A percentile compares a stretch with the other conserved stretches of the same genome.
These are phyloP conservation scores for Perizoma flavofasciatum DNA, from an alignment of 2,888 invertebrate genomes.

Conservation along the genomic window DNA sequence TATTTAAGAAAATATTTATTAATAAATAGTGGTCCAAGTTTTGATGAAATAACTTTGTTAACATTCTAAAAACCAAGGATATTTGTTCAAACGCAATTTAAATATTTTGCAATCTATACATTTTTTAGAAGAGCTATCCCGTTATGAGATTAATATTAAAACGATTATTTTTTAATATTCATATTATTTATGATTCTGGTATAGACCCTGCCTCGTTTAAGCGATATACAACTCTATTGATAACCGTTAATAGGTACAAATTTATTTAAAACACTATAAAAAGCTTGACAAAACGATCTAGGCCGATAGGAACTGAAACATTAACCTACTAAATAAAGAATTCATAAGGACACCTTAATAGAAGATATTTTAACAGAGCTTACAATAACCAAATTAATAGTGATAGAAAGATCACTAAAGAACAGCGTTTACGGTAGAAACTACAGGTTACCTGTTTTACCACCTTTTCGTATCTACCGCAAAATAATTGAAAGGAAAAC, in stretches of 20 bases:
- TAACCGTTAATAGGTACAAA: conserved; percentile 35
- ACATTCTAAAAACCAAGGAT: conserved; percentile 20
- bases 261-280: conserved; percentile 60
- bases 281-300: conserved; percentile 75
- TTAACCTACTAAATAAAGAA: conserved; percentile 42
- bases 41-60: conserved; percentile 29
- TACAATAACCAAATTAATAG: conserved; percentile 19
- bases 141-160: conserved; percentile 51
- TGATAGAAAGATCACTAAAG: conserved; percentile 55
- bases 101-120: conserved; percentile 41
- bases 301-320: conserved; percentile 80
- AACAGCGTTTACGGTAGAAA: conserved; percentile 11
- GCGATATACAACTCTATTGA: conserved; percentile 69
- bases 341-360: conserved; percentile 5
- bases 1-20: conserved; percentile 58
- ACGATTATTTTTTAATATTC: conserved; percentile 56
- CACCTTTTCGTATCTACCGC: conserved; percentile 21
- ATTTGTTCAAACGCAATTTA: conserved; percentile 3
- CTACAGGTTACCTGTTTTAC: conserved; percentile 9
- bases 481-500: conserved; percentile 22
- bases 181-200: conserved; percentile 71
- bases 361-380: conserved; percentile 2
- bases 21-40: conserved; percentile 70
- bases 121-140: conserved; percentile 71
- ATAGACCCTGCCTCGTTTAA: conserved; percentile 82